These are phyloP conservation scores for Eurystomus gularis DNA, from an alignment of 2,113 vertebrate species.

Conservation along the genomic window DNA sequence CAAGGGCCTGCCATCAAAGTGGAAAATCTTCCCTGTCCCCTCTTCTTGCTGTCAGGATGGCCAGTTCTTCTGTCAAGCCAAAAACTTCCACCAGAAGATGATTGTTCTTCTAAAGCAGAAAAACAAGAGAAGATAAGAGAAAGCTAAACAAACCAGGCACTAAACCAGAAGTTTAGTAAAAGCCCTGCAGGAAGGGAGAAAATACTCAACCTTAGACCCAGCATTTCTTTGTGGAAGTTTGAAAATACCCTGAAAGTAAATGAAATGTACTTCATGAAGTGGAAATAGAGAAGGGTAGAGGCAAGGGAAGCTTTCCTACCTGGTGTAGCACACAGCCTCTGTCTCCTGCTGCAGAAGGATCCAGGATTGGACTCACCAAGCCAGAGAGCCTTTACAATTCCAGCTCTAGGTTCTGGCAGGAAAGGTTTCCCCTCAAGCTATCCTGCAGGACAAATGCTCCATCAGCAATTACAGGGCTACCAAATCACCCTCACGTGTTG, in stretches of 20 bases:
- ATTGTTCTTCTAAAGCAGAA: background rate
- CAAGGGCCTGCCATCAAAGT: background rate
- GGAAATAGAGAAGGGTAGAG: background rate
- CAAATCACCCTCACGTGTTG: background rate
- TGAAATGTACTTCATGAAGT: background rate
- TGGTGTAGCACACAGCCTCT: background rate
- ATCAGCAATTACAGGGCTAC: background rate
- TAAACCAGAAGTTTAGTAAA: background rate
- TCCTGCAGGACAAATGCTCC: background rate
- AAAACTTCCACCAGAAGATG: background rate
- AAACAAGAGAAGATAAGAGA: background rate
- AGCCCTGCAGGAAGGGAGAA: background rate
- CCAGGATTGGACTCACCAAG: background rate
- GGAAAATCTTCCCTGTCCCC: background rate
- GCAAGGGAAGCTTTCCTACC: background rate
- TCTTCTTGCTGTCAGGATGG: background rate
- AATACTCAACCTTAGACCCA: background rate
- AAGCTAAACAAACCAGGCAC: background rate
- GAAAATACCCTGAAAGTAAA: background rate
- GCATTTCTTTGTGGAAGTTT: background rate
- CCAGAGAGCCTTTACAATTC: background rate
- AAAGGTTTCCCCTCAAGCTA: background rate
- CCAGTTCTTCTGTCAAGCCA: background rate
- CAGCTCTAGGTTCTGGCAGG: background rate
- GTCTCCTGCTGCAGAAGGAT: background rate